phyloP scores from a whole-genome alignment of 2,113 vertebrate genomes.

The Aspidoscelis tigris region DNA sequence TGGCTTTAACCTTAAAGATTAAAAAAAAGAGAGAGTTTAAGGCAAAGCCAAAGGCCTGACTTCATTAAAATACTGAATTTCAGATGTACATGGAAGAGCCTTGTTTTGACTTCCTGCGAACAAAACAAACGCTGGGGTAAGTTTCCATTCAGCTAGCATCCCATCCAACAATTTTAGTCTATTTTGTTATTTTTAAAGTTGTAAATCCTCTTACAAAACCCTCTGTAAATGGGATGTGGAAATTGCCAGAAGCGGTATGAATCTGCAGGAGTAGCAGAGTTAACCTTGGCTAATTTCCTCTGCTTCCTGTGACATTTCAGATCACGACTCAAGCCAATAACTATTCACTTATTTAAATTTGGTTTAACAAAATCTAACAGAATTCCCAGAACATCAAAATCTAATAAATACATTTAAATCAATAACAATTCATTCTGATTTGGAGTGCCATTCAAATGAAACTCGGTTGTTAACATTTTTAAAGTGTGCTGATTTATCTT shows the following conservation, averaged over 20 bases:
- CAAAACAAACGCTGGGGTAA: slow-evolving; percentile 96
- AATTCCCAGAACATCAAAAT: not conserved
- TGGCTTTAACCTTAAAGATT: not conserved
- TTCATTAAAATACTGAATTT: slow-evolving; percentile 46
- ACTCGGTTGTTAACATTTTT: not conserved
- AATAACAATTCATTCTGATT: no score
- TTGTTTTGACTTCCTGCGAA: slow-evolving; percentile 96
- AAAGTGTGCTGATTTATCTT: not conserved
- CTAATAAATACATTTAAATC: no score
- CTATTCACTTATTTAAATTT: no score
- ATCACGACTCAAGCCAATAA: no score
- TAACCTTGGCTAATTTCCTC: not conserved
- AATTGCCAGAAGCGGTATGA: not conserved
- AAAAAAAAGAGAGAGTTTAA: not conserved
- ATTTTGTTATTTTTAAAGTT: not conserved
- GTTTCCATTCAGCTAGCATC: slow-evolving; percentile 16
- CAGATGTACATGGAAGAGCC: slow-evolving; percentile 99
- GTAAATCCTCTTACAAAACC: not conserved
- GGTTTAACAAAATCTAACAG: not conserved
- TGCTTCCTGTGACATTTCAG: not conserved
- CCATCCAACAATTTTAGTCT: no score
- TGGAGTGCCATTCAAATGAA: not conserved
- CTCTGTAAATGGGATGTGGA: not conserved
- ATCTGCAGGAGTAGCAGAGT: not conserved
- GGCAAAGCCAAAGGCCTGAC: not conserved